phyloP scores from a whole-genome alignment of 1,140 invertebrate species.

The Drosophila nikananu region DNA sequence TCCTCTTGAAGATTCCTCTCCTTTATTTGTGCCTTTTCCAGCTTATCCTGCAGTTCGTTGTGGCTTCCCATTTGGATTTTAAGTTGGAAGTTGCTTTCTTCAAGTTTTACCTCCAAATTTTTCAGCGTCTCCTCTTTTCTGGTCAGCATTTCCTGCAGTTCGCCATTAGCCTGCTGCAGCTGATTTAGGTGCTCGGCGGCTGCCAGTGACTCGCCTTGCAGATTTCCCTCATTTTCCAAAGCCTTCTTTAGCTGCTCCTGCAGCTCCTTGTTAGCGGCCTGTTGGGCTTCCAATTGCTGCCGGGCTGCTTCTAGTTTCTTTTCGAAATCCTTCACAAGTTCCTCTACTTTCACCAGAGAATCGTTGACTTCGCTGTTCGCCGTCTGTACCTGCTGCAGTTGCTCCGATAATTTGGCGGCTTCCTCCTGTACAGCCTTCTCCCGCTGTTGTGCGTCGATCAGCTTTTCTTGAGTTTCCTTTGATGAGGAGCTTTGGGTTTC shows the following conservation, averaged over 20 bases:
- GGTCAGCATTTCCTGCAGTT: conserved; percentile 15
- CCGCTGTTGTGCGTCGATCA: neutral
- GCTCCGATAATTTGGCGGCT: conserved; percentile 15
- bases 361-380: conserved; percentile 14
- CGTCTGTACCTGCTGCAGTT: conserved; percentile 29
- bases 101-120: neutral
- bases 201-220: conserved; percentile 9
- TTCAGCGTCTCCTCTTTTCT: conserved; percentile 6
- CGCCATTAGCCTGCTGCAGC: conserved; percentile 24
- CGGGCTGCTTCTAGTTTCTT: conserved; percentile 10
- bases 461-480: conserved; percentile 11
- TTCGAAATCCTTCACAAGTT: conserved; percentile 17
- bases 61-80: conserved; percentile 7
- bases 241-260: neutral
- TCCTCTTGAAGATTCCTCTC: conserved; percentile 26
- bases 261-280: conserved; percentile 12
- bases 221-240: conserved; percentile 3
- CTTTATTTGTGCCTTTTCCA: conserved; percentile 38
- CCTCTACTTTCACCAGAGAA: conserved; percentile 11
- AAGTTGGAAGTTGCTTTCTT: conserved; percentile 11
- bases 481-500: conserved; percentile 6
- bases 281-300: conserved; percentile 5
- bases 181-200: conserved; percentile 25
- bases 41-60: conserved; percentile 41
- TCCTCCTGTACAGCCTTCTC: conserved; percentile 15